Base-by-base conservation (phyloP, 1,140 invertebrate genomes). In the Heliconius hermathena region DNA sequence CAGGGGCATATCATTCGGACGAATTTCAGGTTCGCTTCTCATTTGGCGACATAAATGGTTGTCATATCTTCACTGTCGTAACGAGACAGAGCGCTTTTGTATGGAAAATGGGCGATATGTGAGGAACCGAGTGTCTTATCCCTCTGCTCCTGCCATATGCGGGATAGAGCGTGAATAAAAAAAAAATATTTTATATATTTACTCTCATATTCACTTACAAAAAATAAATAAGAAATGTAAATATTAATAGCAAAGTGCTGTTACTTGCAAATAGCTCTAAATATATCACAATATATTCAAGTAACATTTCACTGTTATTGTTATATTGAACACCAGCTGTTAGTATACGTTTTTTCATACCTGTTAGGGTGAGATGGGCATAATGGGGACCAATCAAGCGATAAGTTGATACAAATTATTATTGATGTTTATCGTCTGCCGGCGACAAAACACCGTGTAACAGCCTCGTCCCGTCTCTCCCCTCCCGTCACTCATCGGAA, bases 401-500 rank as follows among this genome's bases (percentile, higher is more conserved):
- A 76, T 76, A 81, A 81, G 76, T 81, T 80, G 76, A 82, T 82
- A 82, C 78, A 83, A 83, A 85, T 83, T 82, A 83, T 81, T 85
- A 85, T 85, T 82, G 82, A 85, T 85, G 82, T 81, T 82, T 83
- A 82, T 82, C 79, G 80, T 73, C 66, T 71, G 71, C 72, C 60
- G 77, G 79, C 70, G 83, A 81, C 83, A 82, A 83, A 85, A 83
- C 77, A 76, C 52, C 79, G 78, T 76, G 81, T 80, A 73, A 78
- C 74, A 70, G 18, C 80, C 73, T 76, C 75, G 46, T 71, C 82
- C 57, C 60, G 74, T 66, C 80, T 79, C 71, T 76, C 41, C 41
- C 13, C 41, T 46, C 41, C 78, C 80, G 79, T 83, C 82, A 82
- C 78, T 78, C 57, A 82, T 82, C 81, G 78, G 66, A 77, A 77